Conservation (phyloP, 2,113 vertebrate species). For the Ochotona princeps region DNA sequence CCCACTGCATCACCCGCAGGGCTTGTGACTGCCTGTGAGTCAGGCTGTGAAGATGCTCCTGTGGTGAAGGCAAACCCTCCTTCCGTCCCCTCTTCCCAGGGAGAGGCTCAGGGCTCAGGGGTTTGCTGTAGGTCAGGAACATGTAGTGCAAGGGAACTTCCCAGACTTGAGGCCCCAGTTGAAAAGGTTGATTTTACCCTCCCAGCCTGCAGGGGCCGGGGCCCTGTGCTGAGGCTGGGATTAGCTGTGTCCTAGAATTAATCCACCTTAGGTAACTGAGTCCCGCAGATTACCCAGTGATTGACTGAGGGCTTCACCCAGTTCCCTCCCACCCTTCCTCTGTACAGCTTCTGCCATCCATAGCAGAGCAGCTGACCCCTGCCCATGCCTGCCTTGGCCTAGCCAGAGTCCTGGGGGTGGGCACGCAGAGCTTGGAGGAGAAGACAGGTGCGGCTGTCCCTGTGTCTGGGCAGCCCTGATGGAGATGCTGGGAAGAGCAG, state of each 20-base stretch:
- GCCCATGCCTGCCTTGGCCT: not conserved
- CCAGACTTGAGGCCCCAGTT: not conserved
- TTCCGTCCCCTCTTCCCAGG: slow-evolving; percentile 31
- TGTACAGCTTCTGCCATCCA: not conserved
- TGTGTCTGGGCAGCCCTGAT: not conserved
- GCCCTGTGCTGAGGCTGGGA: too few species aligned
- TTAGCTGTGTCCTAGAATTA: not conserved
- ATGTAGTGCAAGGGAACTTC: not conserved
- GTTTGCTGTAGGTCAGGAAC: slow-evolving; percentile 14
- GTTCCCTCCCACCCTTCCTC: slow-evolving; percentile 9
- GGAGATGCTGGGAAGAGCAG: not conserved
- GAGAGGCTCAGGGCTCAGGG: not conserved
- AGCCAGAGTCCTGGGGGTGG: not conserved
- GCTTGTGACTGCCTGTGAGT: slow-evolving; percentile 77
- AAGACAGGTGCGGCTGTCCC: not conserved
- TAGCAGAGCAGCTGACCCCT: not conserved
- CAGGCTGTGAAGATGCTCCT: slow-evolving; percentile 72
- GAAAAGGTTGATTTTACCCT: slow-evolving; percentile 37
- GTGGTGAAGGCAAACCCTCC: slow-evolving; percentile 18
- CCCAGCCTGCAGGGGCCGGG: not conserved
- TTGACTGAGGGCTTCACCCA: not conserved
- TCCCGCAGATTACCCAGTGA: not conserved
- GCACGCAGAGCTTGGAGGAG: not conserved
- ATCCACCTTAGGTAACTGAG: not conserved
- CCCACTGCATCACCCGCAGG: slow-evolving; percentile 14